Evolutionary conservation across 2,113 vertebrate species (phyloP).

Genomic region (Esox niger): DNA sequence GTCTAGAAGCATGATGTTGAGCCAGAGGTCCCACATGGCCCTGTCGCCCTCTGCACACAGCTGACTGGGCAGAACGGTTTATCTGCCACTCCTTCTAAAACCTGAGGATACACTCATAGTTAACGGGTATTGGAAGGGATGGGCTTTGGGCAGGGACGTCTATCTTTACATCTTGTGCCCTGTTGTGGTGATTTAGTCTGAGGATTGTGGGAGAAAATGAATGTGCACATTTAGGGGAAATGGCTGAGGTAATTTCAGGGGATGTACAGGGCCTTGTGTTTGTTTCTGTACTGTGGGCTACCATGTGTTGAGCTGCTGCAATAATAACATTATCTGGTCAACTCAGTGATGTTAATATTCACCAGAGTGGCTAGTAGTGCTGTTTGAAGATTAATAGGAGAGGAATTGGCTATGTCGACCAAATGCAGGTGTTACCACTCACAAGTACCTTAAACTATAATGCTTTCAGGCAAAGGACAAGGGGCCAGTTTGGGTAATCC

Average conservation of each 20-base stretch:
- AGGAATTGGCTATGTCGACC: slow-evolving; percentile 24
- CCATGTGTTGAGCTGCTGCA: neutral
- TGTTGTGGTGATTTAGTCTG: neutral
- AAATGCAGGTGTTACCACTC: slow-evolving; percentile 22
- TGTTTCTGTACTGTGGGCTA: neutral
- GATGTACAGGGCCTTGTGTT: neutral
- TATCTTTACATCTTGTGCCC: too few relatives aligned
- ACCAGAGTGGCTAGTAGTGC: slow-evolving; percentile 16
- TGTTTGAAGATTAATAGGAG: slow-evolving; percentile 16
- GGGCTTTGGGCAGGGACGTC: too few relatives aligned
- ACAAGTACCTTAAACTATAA: slow-evolving; percentile 12
- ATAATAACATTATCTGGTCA: neutral
- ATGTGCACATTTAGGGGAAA: neutral
- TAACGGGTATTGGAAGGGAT: neutral
- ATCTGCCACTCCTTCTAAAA: neutral
- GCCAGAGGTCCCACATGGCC: neutral
- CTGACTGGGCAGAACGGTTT: neutral
- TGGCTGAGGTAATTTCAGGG: neutral
- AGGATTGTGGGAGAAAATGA: neutral
- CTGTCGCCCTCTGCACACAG: neutral
- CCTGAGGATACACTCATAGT: neutral
- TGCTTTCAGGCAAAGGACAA: neutral
- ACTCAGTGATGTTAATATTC: neutral
- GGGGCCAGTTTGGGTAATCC: slow-evolving; percentile 29
- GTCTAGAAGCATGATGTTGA: neutral